Base-by-base conservation (phyloP, 92 coral and sea anemone species). In the Parazoanthus darwini region DNA sequence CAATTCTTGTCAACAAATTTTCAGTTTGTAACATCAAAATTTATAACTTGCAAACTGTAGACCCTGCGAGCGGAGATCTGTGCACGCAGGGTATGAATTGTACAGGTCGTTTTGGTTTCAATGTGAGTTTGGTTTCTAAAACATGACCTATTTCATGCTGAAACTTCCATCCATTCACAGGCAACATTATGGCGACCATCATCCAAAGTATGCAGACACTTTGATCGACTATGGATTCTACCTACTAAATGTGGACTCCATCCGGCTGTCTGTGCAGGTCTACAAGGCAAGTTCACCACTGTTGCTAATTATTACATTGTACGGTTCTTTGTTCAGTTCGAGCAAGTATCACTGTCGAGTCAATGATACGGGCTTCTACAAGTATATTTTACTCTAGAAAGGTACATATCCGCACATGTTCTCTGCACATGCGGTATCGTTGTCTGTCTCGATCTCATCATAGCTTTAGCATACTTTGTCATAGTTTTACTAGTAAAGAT, bases 171-270 rank as follows among this genome's bases (percentile, higher is more conserved):
- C 43, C 59, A 18, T 78, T 79, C 59, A 81, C 3, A 97, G 99
- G 79, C 95, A 94, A 43, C 92, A 95, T 90, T 95, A 91, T 92
- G 99, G 99, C 35, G 96, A 93, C 50, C 90, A 89, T 74, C 99
- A 97, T 88, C 99, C 98, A 81, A 94, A 94, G 78, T 97, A 94
- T 90, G 98, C 99, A 0, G 98, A 97, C 58, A 86, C 95, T 20
- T 85, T 97, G 80, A 92, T 97, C 20, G 99, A 97, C 77, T 97
- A 92, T 91, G 99, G 99, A 13, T 97, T 95, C 79, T 97, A 97
- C 70, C 87, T 97, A 59, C 91, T 97, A 25, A 97, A 97, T 90
- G 99, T 97, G 39, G 99, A 97, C 87, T 91, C 99, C 29, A 95
- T 95, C 56, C 90, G 93, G 71, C 96, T 92, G 23, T 96, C 99